These are phyloP conservation scores for Pseudoatta argentina DNA, from an alignment of 1,140 invertebrate genomes.

Conservation along the genomic window DNA sequence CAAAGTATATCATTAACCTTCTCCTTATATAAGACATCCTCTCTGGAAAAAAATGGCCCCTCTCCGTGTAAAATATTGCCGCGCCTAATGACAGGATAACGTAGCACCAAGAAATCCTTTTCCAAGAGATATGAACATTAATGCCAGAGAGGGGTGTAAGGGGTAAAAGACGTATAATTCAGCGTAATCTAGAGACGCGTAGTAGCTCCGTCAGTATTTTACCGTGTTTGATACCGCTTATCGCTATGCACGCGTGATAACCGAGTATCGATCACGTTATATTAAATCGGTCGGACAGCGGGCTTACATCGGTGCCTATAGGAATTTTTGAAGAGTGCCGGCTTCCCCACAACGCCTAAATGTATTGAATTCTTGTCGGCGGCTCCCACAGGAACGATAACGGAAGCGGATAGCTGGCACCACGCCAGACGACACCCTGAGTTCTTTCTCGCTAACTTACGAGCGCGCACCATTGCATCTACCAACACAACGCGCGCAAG, in stretches of 20 bases:
- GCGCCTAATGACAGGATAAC: conserved; percentile 30
- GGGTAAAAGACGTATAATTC: conserved; percentile 24
- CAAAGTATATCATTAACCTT: conserved; percentile 67
- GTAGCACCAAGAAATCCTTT: conserved; percentile 16
- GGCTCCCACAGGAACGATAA: conserved; percentile 71
- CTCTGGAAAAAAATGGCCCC: conserved; percentile 26
- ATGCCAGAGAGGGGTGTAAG: not conserved
- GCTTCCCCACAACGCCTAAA: conserved; percentile 63
- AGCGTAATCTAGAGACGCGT: conserved; percentile 13
- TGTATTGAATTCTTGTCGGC: conserved; percentile 74
- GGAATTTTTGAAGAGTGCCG: conserved; percentile 68
- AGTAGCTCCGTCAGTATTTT: not conserved
- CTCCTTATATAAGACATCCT: conserved; percentile 39
- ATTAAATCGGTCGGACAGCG: conserved; percentile 46
- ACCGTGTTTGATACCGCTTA: conserved; percentile 1
- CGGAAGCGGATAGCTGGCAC: conserved; percentile 72
- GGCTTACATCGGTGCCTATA: conserved; percentile 57
- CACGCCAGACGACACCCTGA: conserved; percentile 69
- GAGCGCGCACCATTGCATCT: conserved; percentile 21
- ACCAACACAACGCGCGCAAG: not conserved
- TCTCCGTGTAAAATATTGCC: conserved; percentile 48
- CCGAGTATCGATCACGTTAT: conserved; percentile 44
- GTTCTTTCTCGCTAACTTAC: conserved; percentile 70
- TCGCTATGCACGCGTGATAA: conserved; percentile 11
- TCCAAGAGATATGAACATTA: conserved; percentile 12